Conservation (phyloP, 2,113 vertebrate species). For the Prinia subflava region DNA sequence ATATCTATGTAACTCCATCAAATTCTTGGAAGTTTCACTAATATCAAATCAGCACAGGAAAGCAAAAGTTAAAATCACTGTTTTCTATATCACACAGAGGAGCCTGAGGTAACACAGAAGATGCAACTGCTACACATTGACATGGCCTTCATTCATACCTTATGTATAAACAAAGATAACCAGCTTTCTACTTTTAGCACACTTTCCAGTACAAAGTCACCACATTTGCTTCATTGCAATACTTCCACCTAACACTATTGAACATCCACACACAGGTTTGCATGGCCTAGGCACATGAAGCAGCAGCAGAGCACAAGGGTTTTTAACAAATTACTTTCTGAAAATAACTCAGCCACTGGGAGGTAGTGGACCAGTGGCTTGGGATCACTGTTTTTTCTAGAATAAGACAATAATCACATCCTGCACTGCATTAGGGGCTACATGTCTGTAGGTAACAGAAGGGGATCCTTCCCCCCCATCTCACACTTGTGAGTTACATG, state of each 20-base stretch:
- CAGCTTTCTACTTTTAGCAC: neutral
- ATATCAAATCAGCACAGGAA: neutral
- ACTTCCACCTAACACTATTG: neutral
- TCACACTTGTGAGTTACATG: neutral
- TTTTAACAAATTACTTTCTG: neutral
- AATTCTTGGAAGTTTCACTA: neutral
- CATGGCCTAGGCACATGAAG: neutral
- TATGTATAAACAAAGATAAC: neutral
- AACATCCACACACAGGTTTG: accelerated
- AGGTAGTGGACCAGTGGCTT: neutral
- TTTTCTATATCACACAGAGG: neutral
- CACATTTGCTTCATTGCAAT: neutral
- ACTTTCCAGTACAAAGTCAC: neutral
- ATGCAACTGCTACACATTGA: neutral
- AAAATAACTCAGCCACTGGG: neutral
- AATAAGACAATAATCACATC: neutral
- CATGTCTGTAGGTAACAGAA: neutral
- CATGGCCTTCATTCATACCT: neutral
- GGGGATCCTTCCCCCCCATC: neutral
- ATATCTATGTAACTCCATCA: neutral
- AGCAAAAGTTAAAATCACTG: neutral
- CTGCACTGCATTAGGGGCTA: neutral
- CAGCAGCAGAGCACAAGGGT: neutral
- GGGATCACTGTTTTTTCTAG: neutral
- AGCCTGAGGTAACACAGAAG: neutral